Evolutionary conservation across 2,888 invertebrate genomes (phyloP).

Genomic region (Prostheceraeus crozeri): DNA sequence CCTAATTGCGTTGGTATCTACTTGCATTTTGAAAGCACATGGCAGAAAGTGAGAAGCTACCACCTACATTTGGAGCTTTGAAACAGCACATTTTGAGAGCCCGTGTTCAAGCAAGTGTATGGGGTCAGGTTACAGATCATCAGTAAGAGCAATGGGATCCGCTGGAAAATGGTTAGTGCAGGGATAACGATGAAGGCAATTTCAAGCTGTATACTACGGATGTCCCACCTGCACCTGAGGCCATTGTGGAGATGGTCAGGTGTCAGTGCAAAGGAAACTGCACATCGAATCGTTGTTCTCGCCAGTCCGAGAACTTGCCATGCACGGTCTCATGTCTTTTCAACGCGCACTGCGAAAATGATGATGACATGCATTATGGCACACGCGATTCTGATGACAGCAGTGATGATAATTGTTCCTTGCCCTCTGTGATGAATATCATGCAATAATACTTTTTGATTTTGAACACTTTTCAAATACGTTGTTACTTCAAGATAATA

Average conservation of each 20-base stretch:
- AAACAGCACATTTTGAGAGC: conserved; percentile 29
- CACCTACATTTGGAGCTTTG: conserved; percentile 34
- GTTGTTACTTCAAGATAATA: too few species aligned
- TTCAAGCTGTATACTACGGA: conserved; percentile 24
- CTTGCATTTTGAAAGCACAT: conserved; percentile 34
- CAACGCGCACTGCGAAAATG: too few species aligned
- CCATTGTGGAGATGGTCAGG: conserved; percentile 33
- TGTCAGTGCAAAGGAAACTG: conserved; percentile 30
- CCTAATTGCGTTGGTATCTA: conserved; percentile 35
- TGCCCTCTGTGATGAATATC: too few species aligned
- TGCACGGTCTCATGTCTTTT: conserved; percentile 34
- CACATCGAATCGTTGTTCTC: conserved; percentile 25
- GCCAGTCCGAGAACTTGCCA: conserved; percentile 26
- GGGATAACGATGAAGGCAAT: conserved; percentile 22
- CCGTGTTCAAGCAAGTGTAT: conserved; percentile 28
- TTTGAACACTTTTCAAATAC: too few species aligned
- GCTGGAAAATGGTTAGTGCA: conserved; percentile 32
- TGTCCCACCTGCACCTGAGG: conserved; percentile 31
- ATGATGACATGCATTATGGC: too few species aligned
- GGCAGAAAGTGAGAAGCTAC: conserved; percentile 24
- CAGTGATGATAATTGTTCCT: too few species aligned
- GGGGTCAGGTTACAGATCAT: conserved; percentile 13
- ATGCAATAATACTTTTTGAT: too few species aligned
- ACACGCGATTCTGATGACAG: too few species aligned
- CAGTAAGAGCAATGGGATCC: conserved; percentile 23